Percentiles rank a stretch among this genome's conserved stretches.
phyloP scores from a whole-genome alignment of 1,140 invertebrate genomes.

The Drosophila fuyamai region DNA sequence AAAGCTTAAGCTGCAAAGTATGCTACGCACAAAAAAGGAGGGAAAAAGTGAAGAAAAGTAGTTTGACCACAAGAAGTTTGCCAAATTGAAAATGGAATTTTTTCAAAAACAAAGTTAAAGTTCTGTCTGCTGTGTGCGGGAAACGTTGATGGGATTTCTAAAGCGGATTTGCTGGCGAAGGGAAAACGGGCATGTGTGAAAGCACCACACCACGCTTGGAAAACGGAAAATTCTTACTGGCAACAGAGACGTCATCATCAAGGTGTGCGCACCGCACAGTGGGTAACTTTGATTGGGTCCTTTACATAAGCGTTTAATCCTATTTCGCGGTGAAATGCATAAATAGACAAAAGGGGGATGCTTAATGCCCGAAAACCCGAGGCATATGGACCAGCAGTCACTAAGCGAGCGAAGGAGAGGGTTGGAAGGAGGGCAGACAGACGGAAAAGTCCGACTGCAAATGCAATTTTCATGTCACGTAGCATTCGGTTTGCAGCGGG shows the following conservation, averaged over 20 bases:
- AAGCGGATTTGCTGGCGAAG: conserved; percentile 69
- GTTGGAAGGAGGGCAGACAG: conserved; percentile 6
- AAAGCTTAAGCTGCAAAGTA: conserved; percentile 35
- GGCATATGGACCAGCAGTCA: conserved; percentile 64
- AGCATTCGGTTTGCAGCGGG: conserved; percentile 46
- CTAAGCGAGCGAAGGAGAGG: conserved; percentile 24
- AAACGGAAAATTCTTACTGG: conserved; percentile 8
- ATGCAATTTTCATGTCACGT: conserved; percentile 83
- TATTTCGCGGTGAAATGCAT: conserved; percentile 84
- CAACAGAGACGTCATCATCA: conserved; percentile 70
- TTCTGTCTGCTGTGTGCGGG: conserved; percentile 37
- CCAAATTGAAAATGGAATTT: conserved; percentile 80
- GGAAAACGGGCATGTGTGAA: conserved; percentile 68
- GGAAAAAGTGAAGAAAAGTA: conserved; percentile 29
- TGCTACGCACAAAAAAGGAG: conserved; percentile 47
- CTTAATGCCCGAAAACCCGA: conserved; percentile 60
- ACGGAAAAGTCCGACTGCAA: conserved; percentile 58
- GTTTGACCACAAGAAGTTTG: conserved; percentile 55
- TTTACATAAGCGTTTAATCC: conserved; percentile 84
- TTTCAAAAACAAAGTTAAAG: conserved; percentile 58
- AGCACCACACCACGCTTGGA: conserved; percentile 1
- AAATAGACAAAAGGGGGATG: conserved; percentile 76
- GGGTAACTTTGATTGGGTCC: conserved; percentile 81
- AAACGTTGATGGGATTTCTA: conserved; percentile 70
- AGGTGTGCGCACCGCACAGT: conserved; percentile 64